phyloP scores from a whole-genome alignment of 64 coral and sea anemone genomes.

The Platygyra sinensis region DNA sequence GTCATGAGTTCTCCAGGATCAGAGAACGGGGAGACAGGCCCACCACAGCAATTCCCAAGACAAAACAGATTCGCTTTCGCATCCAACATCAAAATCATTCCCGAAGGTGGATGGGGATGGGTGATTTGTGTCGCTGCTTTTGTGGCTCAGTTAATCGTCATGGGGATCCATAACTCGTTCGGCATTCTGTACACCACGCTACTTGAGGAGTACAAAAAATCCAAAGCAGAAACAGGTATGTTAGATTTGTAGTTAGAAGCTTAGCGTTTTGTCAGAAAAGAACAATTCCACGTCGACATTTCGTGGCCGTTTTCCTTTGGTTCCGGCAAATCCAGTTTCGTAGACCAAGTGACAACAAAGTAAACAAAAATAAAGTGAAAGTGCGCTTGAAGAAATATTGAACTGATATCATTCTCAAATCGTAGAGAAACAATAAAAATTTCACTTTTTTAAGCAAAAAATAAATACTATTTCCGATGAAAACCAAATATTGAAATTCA shows the following conservation, averaged over 20 bases:
- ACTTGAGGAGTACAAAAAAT: constrained; percentile 48
- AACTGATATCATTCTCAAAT: too few relatives aligned
- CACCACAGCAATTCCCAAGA: neutral
- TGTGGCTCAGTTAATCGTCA: constrained; percentile 36
- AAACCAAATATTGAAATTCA: too few relatives aligned
- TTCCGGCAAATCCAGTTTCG: too few relatives aligned
- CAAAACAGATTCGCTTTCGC: neutral
- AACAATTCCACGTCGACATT: neutral
- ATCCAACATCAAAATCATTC: constrained; percentile 41
- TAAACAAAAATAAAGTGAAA: too few relatives aligned
- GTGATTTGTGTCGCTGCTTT: constrained; percentile 46
- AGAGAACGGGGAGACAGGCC: neutral
- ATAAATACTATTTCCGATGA: too few relatives aligned
- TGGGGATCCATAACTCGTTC: constrained; percentile 66
- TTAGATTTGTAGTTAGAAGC: neutral
- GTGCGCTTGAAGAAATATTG: too few relatives aligned
- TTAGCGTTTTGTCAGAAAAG: neutral
- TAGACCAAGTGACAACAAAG: too few relatives aligned
- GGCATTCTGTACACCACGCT: constrained; percentile 49
- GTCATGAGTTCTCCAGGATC: neutral
- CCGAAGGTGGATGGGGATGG: constrained; percentile 66
- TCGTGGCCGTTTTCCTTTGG: too few relatives aligned
- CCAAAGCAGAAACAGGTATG: constrained; percentile 56
- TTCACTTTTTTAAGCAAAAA: too few relatives aligned
- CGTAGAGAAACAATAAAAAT: too few relatives aligned